These are phyloP conservation scores for Threskiornis aethiopicus DNA, from an alignment of 2,797 vertebrate genomes.

Conservation along the genomic window DNA sequence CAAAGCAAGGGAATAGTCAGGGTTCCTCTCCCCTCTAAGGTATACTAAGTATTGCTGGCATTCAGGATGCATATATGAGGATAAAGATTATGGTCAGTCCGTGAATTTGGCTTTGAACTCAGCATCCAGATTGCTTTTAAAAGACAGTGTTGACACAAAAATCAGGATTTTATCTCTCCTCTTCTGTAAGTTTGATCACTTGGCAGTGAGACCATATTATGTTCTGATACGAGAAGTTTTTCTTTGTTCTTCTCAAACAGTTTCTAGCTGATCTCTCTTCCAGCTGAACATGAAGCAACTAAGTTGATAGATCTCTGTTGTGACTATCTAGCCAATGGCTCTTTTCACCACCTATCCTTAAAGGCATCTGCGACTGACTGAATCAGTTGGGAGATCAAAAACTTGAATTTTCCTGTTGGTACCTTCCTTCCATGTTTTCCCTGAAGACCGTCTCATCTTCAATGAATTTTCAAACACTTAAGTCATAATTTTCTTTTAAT, in stretches of 20 bases:
- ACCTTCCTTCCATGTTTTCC: background rate
- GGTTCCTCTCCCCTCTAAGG: background rate
- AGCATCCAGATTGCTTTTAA: background rate
- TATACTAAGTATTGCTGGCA: background rate
- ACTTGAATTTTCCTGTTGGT: background rate
- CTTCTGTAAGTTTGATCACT: background rate
- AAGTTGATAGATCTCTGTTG: background rate
- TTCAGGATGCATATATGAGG: background rate
- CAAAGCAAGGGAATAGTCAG: background rate
- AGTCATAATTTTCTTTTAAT: background rate
- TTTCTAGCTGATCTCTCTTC: background rate
- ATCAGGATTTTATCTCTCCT: background rate
- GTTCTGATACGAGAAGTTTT: background rate
- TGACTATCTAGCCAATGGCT: background rate
- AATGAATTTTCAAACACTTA: background rate
- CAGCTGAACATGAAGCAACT: background rate
- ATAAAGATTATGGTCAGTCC: background rate
- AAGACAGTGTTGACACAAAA: background rate
- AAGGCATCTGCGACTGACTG: background rate
- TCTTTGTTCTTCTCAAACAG: background rate
- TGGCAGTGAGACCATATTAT: background rate
- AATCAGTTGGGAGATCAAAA: background rate
- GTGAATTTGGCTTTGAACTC: background rate
- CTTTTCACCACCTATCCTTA: background rate
- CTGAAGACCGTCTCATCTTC: background rate